Evolutionary conservation across 2,888 invertebrate species (phyloP), one percentile per base, ranked within the genome.

Genomic region (Apodemia zela): DNA sequence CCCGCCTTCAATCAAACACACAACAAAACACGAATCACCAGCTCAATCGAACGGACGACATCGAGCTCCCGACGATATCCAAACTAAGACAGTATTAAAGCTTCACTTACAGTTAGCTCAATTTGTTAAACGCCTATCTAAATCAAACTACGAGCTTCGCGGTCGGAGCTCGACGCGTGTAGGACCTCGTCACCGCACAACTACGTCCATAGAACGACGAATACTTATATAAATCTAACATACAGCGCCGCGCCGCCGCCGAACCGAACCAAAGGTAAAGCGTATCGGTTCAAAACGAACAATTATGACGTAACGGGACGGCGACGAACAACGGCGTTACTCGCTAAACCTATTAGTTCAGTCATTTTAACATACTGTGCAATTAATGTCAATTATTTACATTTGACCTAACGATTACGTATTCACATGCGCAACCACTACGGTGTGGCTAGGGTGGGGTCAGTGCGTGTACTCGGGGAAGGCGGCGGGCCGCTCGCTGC

Each of bases 71-170:
- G 70, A 70, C 72, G 69, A 72, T 72, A 72, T 71, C 75, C 79
- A 72, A 79, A 80, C 81, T 81, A 80, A 80, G 81, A 83, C 66
- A 62, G 66, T 80, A 81, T 89, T 87, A 87, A 88, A 89, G 89
- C 89, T 85, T 86, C 80, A 82, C 85, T 85, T 75, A 80, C 83
- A 71, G 72, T 81, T 74, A 81, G 85, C 84, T 84, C 84, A 90
- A 90, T 90, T 90, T 88, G 86, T 89, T 89, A 89, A 85, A 86
- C 84, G 85, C 88, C 90, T 90, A 90, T 90, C 90, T 90, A 90
- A 87, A 77, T 80, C 83, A 82, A 84, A 85, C 87, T 84, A 84
- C 79, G 62, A 64, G 60, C 62, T 59, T 80, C 78, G 85, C 74
- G 5, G 76, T 75, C 73, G 75, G 77, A 76, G 76, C 75, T 75